These are phyloP conservation scores for Drosophila orena DNA, from an alignment of 1,140 invertebrate species.

Conservation along the genomic window DNA sequence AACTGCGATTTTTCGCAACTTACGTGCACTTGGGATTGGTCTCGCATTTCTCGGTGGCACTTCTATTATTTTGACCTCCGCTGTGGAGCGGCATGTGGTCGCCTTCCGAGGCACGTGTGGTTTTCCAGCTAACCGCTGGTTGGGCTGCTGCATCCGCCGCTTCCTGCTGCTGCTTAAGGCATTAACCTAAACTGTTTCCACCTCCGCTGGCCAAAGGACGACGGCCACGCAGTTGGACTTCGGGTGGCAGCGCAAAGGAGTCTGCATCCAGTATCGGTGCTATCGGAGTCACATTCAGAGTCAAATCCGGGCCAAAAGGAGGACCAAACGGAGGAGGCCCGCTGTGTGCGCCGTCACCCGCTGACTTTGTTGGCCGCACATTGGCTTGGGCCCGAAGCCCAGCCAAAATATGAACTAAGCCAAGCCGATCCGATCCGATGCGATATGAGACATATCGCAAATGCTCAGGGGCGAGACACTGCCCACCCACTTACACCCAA, in stretches of 20 bases:
- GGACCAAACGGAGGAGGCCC: conserved; percentile 32
- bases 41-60: conserved; percentile 36
- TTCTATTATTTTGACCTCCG: conserved; percentile 46
- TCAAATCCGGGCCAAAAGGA: conserved; percentile 51
- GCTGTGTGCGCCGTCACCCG: conserved; percentile 76
- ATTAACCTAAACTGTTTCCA: conserved; percentile 83
- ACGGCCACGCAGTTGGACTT: conserved; percentile 28
- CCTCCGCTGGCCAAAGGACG: conserved; percentile 38
- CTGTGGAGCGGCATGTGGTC: conserved; percentile 71
- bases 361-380: conserved; percentile 67
- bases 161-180: conserved; percentile 65
- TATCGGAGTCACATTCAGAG: conserved; percentile 19
- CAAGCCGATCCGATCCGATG: conserved; percentile 10
- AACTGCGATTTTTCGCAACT: conserved; percentile 7
- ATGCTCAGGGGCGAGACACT: conserved; percentile 13
- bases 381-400: conserved; percentile 45
- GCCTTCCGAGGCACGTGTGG: conserved; percentile 79
- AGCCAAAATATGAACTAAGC: conserved; percentile 27
- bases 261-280: background rate
- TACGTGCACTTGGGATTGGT: conserved; percentile 1
- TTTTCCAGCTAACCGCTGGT: conserved; percentile 78
- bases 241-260: conserved; percentile 10
- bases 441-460: conserved; percentile 10
- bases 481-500: conserved; percentile 55
- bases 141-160: conserved; percentile 27